Base-by-base conservation (phyloP, 2,113 vertebrate species). In the Apeltes quadracus region DNA sequence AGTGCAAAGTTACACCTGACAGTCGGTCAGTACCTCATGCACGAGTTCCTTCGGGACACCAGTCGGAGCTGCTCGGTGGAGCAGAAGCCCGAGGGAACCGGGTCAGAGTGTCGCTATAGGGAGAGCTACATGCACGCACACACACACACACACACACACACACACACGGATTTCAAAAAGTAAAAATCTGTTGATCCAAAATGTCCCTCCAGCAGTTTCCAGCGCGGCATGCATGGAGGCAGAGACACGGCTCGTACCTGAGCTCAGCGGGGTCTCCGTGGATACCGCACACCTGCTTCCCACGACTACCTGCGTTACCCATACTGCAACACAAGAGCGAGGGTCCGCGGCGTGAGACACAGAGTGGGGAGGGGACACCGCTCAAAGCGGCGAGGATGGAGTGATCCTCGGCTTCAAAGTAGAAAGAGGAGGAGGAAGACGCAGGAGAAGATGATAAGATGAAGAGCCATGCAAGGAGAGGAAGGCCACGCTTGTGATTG, bases 261-360 rank as follows among this genome's bases (percentile, higher is more conserved):
- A 93, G 89, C 92, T 93, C 92, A 73, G 93, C 82, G 84, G 94
- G 89, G 90, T 93, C 94, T 92, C 93, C 93, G 88, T 53, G 75
- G 78, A 93, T 91, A 94, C 91, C 92, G 88, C 93, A 92, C 87
- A 95, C 90, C 79, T 91, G 91, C 71, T 95, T 93, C 94, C 92
- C 95, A 92, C 92, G 94, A 95, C 94, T 96, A 95, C 94, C 93
- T 93, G 92, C 88, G 93, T 94, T 94, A 96, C 92, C 94, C 78
- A 93, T 79, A 95, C 94, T 96, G 95, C 73, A 96, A 96, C 90
- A 95, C 88, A 95, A 95, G 91, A 94, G 78, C 2, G 32, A 67
- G 41, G 69, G 58, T 2, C 41, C 56, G 46, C 61, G 48, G 68
- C 76, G 59, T 76, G 78, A 80, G 29, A 72, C 48, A 76, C 64